Evolutionary conservation across 2,113 vertebrate species (phyloP).

Genomic region (Bolborhynchus lineola): DNA sequence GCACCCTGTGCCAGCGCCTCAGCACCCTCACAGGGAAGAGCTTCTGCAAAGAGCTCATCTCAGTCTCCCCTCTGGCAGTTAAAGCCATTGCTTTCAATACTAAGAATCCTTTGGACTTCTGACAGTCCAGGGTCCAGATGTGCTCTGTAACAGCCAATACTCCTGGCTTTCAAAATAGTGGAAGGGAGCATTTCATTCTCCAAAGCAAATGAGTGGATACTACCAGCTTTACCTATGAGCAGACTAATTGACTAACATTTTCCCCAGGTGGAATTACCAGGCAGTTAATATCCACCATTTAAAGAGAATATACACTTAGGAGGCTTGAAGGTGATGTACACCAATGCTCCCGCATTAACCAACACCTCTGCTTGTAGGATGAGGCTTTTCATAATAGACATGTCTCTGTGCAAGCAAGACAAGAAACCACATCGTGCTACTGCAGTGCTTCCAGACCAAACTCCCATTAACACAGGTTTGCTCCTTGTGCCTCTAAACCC

Average conservation of each 20-base stretch:
- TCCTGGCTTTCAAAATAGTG: not conserved
- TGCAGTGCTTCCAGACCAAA: not conserved
- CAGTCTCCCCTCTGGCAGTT: not conserved
- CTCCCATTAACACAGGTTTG: not conserved
- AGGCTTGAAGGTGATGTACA: rapidly evolving
- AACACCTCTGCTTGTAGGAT: not conserved
- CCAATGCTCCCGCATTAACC: rapidly evolving
- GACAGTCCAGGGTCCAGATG: not conserved
- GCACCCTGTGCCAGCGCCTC: not conserved
- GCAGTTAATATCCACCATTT: not conserved
- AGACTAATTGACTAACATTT: not conserved
- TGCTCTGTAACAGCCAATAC: not conserved
- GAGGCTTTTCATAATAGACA: rapidly evolving
- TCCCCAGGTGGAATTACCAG: not conserved
- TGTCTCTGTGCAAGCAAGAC: too few relatives aligned
- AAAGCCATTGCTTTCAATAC: not conserved
- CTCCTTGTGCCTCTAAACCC: not conserved
- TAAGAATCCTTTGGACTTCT: not conserved
- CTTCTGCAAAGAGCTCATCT: not conserved
- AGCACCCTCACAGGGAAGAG: not conserved
- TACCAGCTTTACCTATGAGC: not conserved
- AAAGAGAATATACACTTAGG: not conserved
- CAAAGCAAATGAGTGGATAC: not conserved
- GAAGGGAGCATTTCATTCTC: not conserved
- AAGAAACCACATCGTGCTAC: not conserved